Evolutionary conservation across 2,888 invertebrate genomes (phyloP).

Genomic region (Nomada ruficornis): DNA sequence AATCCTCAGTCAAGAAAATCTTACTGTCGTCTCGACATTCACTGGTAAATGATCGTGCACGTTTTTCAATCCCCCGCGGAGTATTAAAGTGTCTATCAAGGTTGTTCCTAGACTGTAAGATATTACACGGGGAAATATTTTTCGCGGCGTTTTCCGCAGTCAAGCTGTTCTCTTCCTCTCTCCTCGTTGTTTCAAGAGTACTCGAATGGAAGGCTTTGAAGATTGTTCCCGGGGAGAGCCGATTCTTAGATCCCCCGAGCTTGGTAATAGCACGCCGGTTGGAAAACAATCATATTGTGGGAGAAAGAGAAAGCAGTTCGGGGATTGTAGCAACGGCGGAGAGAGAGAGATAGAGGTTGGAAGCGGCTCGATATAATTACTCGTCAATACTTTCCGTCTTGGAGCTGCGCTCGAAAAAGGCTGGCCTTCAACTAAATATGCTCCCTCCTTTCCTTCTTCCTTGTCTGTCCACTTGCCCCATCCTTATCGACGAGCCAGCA

Average conservation of each 20-base stretch:
- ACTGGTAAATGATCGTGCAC: slow-evolving; percentile 86
- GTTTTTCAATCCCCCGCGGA: too few relatives aligned
- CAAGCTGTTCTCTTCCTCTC: background rate
- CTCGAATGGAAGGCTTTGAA: slow-evolving; percentile 47
- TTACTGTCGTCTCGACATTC: slow-evolving; percentile 95
- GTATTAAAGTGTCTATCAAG: too few relatives aligned
- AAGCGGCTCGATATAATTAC: slow-evolving; percentile 66
- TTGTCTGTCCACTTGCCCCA: slow-evolving; percentile 28
- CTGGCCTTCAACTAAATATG: slow-evolving; percentile 18
- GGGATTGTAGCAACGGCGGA: slow-evolving; percentile 4
- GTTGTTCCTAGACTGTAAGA: background rate
- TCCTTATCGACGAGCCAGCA: slow-evolving; percentile 1
- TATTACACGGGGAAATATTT: slow-evolving; percentile 21
- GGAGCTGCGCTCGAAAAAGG: slow-evolving; percentile 12
- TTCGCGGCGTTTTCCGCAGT: slow-evolving; percentile 27
- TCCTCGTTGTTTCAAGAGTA: background rate
- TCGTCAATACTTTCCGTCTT: slow-evolving; percentile 56
- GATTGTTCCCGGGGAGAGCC: slow-evolving; percentile 44
- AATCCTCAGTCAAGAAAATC: slow-evolving; percentile 95
- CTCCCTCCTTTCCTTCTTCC: slow-evolving; percentile 19
- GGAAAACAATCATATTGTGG: slow-evolving; percentile 60
- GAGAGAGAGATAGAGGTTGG: slow-evolving; percentile 5
- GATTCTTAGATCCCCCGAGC: slow-evolving; percentile 45
- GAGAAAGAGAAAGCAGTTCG: slow-evolving; percentile 6
- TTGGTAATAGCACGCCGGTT: slow-evolving; percentile 49